Percentiles rank a stretch among this genome's conserved stretches.
phyloP scores from a whole-genome alignment of 2,113 vertebrate species.

The Leptobrachium ailaonicum region DNA sequence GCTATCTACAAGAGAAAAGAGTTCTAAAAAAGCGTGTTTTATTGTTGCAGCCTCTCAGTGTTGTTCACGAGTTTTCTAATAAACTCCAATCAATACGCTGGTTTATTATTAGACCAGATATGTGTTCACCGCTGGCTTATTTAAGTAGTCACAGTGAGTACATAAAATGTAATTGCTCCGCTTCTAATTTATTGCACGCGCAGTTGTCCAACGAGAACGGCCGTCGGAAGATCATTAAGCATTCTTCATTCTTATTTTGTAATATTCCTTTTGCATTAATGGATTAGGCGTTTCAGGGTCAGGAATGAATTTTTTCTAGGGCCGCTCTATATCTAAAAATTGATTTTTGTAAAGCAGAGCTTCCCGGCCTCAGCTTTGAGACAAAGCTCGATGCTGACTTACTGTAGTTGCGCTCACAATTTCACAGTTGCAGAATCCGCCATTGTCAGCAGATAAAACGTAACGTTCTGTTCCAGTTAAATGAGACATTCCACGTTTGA shows the following conservation, averaged over 20 bases:
- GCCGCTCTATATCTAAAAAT: background rate
- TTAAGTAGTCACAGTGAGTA: background rate
- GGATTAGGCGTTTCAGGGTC: background rate
- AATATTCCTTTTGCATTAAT: background rate
- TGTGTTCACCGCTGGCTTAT: background rate
- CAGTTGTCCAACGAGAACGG: background rate
- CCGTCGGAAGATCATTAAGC: background rate
- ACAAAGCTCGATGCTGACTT: background rate
- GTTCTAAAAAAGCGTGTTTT: too few species aligned
- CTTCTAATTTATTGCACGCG: background rate
- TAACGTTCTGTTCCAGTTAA: background rate
- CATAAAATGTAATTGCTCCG: background rate
- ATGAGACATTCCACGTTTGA: background rate
- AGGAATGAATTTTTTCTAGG: background rate
- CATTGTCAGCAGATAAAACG: background rate
- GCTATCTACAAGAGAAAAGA: too few species aligned
- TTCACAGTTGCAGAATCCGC: background rate
- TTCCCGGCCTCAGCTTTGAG: background rate
- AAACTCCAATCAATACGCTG: too few species aligned
- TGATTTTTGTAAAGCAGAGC: conserved; percentile 10
- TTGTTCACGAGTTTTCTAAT: too few species aligned
- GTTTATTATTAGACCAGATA: too few species aligned
- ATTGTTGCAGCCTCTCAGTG: too few species aligned
- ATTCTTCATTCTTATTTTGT: background rate
- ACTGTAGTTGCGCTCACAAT: background rate